phyloP scores from a whole-genome alignment of 2,113 vertebrate genomes.

The Eublepharis macularius region DNA sequence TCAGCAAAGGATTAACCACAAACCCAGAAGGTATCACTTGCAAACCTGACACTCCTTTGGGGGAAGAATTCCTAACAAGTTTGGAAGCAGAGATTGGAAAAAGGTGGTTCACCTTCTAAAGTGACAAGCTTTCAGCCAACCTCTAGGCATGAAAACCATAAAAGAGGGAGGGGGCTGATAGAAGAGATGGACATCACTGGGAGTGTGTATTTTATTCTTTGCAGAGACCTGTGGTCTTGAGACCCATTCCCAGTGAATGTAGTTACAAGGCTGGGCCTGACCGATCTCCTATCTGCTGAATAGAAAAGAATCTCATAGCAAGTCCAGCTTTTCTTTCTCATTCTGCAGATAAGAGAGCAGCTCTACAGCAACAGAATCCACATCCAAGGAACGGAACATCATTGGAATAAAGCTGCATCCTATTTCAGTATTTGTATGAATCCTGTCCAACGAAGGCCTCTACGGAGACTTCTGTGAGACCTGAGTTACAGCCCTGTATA shows the following conservation, averaged over 20 bases:
- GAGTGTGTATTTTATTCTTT: no score
- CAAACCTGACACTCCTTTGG: background rate
- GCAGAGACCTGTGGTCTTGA: no score
- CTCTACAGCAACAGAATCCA: background rate
- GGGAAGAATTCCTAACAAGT: background rate
- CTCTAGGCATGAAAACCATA: background rate
- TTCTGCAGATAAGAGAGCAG: background rate
- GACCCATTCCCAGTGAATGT: no score
- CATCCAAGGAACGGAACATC: background rate
- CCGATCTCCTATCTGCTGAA: background rate
- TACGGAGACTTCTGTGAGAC: background rate
- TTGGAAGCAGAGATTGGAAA: background rate
- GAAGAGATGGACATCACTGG: background rate
- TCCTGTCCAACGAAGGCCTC: background rate
- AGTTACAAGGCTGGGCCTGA: background rate
- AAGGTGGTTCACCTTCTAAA: background rate
- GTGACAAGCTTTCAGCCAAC: background rate
- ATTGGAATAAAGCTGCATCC: background rate
- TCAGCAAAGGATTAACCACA: background rate
- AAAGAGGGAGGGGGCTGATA: background rate
- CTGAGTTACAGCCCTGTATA: background rate
- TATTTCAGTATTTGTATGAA: background rate
- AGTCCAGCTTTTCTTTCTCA: background rate
- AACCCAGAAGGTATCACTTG: background rate
- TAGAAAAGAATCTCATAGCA: conserved; percentile 1